A percentile compares a stretch with the other conserved stretches of the same genome.
Conservation (phyloP, 2,113 vertebrate genomes). For the Dicrurus megarhynchus region DNA sequence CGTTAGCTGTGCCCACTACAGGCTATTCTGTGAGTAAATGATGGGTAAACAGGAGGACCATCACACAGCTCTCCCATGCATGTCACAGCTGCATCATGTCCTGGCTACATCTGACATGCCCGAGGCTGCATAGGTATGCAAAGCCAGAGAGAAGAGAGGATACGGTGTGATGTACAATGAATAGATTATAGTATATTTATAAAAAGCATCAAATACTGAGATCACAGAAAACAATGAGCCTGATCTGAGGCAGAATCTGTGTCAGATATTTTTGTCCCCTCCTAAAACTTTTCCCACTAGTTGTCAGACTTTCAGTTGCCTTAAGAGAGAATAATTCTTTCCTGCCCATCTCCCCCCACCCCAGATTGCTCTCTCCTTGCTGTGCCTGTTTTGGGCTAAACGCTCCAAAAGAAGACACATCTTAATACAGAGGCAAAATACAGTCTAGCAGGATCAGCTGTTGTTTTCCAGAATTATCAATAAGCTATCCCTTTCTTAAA, state of each 20-base stretch:
- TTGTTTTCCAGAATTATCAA: background rate
- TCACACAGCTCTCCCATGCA: background rate
- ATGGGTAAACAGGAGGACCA: background rate
- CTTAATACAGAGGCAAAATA: background rate
- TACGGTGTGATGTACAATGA: background rate
- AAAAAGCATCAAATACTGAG: background rate
- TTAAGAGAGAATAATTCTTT: background rate
- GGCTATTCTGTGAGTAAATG: background rate
- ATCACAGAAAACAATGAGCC: background rate
- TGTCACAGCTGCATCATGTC: background rate
- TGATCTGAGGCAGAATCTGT: background rate
- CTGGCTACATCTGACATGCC: background rate
- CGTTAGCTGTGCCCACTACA: background rate
- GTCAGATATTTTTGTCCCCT: background rate
- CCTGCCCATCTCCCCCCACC: background rate
- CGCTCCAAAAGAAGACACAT: background rate
- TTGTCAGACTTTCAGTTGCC: background rate
- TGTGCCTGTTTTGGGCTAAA: background rate
- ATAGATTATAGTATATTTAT: background rate
- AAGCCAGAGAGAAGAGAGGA: background rate
- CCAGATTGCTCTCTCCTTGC: background rate
- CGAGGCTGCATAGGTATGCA: background rate
- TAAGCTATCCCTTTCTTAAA: background rate
- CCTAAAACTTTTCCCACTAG: background rate
- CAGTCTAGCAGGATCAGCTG: background rate